Evolutionary conservation across 1,140 invertebrate species (phyloP).

Genomic region (Rhagoletis pomonella): DNA sequence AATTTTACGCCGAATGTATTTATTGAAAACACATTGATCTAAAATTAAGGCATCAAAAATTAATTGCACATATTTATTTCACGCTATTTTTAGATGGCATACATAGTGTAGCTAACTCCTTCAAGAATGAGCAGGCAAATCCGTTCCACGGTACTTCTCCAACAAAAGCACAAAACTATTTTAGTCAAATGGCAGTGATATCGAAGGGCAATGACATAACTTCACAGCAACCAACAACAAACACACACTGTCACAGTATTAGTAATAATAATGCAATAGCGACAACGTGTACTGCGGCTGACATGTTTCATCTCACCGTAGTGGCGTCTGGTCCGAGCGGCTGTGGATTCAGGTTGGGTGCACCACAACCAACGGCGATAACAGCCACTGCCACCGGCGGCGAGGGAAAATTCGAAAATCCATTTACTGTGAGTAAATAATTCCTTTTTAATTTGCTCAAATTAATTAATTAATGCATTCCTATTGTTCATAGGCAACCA

Average conservation of each 20-base stretch:
- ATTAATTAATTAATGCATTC: not conserved
- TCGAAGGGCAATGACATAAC: conserved; percentile 62
- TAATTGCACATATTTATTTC: no score
- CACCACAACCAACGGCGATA: conserved; percentile 59
- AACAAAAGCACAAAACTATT: conserved; percentile 66
- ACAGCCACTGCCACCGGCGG: conserved; percentile 63
- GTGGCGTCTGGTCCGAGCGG: conserved; percentile 68
- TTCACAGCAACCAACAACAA: conserved; percentile 38
- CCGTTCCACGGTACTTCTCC: conserved; percentile 54
- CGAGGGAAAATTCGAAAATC: conserved; percentile 66
- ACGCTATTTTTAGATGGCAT: conserved; percentile 12
- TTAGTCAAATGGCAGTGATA: conserved; percentile 70
- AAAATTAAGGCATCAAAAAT: no score
- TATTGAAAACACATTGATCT: no score
- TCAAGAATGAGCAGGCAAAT: conserved; percentile 53
- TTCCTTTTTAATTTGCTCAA: not conserved
- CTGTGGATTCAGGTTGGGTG: conserved; percentile 69
- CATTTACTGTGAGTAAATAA: conserved; percentile 66
- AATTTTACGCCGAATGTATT: no score
- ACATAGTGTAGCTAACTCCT: conserved; percentile 12
- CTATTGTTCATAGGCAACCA: conserved; percentile 63
- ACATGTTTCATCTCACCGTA: not conserved
- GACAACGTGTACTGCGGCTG: conserved; percentile 48
- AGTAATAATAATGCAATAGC: conserved; percentile 48
- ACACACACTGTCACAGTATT: conserved; percentile 55